Evolutionary conservation across 2,113 vertebrate genomes (phyloP).

Genomic region (Empidonax alnorum): DNA sequence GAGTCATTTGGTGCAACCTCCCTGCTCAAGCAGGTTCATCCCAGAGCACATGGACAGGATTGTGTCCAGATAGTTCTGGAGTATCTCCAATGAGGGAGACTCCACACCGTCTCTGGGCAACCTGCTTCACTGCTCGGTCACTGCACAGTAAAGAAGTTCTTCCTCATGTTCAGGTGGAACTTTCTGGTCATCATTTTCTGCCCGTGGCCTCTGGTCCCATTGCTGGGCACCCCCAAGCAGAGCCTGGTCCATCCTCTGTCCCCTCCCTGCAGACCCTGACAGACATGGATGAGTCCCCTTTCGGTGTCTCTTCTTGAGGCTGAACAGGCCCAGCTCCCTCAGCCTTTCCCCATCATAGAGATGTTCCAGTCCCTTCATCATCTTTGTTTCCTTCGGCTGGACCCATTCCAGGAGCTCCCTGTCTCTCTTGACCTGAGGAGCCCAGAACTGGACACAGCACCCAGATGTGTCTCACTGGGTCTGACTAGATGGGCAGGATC

Average conservation of each 20-base stretch:
- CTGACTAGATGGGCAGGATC: neutral
- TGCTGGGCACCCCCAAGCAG: neutral
- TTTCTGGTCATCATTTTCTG: neutral
- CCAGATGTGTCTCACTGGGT: neutral
- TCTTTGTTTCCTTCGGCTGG: neutral
- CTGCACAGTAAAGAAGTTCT: neutral
- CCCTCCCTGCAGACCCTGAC: neutral
- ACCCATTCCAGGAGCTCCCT: neutral
- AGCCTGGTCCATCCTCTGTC: neutral
- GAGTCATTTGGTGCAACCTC: neutral
- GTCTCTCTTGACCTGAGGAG: neutral
- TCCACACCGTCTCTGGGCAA: neutral
- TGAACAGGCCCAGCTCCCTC: neutral
- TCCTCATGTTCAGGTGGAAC: neutral
- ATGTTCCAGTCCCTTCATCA: neutral
- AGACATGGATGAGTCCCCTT: accelerated
- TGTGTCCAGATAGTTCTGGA: neutral
- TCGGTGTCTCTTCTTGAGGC: accelerated
- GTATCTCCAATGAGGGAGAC: neutral
- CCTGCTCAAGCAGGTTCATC: neutral
- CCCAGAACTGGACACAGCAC: neutral
- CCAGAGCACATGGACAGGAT: no score
- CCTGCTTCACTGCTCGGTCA: neutral
- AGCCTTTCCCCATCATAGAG: neutral
- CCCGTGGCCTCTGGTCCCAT: neutral